Evolutionary conservation across 1,140 invertebrate genomes (phyloP), one percentile per base, ranked within the genome.

Genomic region (Caenorhabditis remanei): DNA sequence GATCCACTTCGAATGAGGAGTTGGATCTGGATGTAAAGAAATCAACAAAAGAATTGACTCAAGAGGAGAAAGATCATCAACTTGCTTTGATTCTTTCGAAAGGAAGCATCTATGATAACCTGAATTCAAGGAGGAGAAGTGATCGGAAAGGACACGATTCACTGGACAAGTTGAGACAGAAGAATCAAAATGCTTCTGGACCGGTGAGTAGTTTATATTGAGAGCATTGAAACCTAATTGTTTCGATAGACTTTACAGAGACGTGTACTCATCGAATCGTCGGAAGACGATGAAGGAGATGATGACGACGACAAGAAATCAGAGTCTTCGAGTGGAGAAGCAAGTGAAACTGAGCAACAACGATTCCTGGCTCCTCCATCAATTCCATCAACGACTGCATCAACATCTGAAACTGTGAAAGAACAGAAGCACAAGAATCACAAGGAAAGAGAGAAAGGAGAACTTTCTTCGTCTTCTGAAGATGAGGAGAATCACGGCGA

Each of bases 11-110:
- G n/a, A 24, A 79, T 14, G 71, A 79, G 50, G 71, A 79, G 7
- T 24, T 79, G 46, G 71, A 50, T 79, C 24, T 50, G 43, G 71
- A 50, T 24, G 21, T 32, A 13, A 79, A 24, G 19, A 79, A 79
- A 19, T 50, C 71, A 24, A 50, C 43, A 11, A 79, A 79, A 46
- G 71, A 79, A 50, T 13, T 79, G 71, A 79, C 71, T 14, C 71
- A 79, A 50, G 71, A 79, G 53, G 71, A 79, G n/a, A 79, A 79
- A 79, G 71, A 79, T 79, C 71, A 79, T 79, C 71, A 50, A 50
- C 71, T 79, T 11, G 71, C 71, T 24, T 5, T 79, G n/a, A 48
- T 79, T 24, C 71, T 79, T 11, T 79, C 71, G 11, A 79, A 50
- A 50, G 71, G 71, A 50, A 50, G 71, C 24, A 79, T 79, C 19